phyloP scores from a whole-genome alignment of 2,113 vertebrate species.

The Hippoglossus stenolepis region DNA sequence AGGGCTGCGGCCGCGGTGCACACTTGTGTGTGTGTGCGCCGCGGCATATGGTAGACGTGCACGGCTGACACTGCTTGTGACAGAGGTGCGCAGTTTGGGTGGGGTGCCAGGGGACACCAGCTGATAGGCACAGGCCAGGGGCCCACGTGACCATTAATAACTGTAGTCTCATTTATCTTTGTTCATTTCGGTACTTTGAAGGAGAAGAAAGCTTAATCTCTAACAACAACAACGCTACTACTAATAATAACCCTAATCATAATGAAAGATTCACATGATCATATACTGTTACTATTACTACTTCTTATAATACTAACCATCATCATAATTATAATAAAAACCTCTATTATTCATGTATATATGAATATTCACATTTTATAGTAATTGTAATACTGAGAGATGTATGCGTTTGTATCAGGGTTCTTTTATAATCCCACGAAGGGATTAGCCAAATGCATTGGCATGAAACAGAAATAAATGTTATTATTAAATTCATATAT shows the following conservation, averaged over 20 bases:
- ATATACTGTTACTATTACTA: no score
- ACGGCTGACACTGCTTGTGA: slow-evolving; percentile 58
- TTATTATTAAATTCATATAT: no score
- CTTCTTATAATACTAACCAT: no score
- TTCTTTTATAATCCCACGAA: not conserved
- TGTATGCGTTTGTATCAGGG: not conserved
- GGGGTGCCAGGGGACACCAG: slow-evolving; percentile 77
- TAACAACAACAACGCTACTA: not conserved
- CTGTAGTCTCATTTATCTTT: slow-evolving; percentile 40
- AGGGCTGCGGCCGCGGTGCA: slow-evolving; percentile 17
- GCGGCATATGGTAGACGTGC: slow-evolving; percentile 85
- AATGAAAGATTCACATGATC: no score
- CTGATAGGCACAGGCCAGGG: slow-evolving; percentile 70
- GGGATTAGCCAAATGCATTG: not conserved
- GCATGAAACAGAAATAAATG: not conserved
- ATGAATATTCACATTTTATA: no score
- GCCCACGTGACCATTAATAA: slow-evolving; percentile 31
- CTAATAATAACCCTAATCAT: not conserved
- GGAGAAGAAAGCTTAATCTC: not conserved
- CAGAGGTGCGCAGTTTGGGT: slow-evolving; percentile 58
- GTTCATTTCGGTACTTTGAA: not conserved
- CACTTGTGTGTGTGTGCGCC: slow-evolving; percentile 60
- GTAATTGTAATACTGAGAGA: no score
- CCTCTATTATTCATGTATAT: no score
- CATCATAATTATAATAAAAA: no score